Percentiles rank a stretch among this genome's conserved stretches.
Conservation (phyloP, 2,113 vertebrate genomes). For the Cariama cristata region DNA sequence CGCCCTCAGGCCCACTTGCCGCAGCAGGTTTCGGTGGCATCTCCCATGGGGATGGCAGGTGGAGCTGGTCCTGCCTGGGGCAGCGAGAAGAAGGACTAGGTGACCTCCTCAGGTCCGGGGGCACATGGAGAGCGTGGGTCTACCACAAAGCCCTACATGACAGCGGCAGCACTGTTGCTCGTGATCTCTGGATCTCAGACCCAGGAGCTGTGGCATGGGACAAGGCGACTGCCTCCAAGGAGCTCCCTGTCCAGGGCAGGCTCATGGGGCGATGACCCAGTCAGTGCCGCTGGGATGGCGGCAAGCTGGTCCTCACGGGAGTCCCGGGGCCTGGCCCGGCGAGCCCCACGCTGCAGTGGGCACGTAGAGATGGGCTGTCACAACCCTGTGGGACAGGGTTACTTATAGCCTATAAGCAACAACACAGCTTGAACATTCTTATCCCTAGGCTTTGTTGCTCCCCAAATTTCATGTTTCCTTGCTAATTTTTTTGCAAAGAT, state of each 20-base stretch:
- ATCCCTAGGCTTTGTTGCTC: neutral
- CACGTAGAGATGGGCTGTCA: fast-evolving
- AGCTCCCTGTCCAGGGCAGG: neutral
- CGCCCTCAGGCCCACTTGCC: neutral
- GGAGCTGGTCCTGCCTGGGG: neutral
- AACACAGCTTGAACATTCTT: fast-evolving
- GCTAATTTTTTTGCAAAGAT: no score
- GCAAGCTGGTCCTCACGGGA: neutral
- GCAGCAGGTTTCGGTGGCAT: neutral
- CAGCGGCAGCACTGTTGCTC: fast-evolving
- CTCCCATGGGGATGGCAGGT: fast-evolving
- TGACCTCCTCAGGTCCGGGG: neutral
- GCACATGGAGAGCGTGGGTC: no score
- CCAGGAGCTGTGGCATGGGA: neutral
- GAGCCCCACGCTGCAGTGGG: fast-evolving
- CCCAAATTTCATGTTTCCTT: neutral
- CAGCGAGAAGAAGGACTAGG: neutral
- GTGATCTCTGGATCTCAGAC: no score
- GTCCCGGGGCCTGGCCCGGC: neutral
- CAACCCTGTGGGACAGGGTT: neutral
- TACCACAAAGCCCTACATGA: neutral
- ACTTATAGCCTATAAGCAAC: neutral
- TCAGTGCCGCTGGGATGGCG: fast-evolving
- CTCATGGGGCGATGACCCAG: neutral
- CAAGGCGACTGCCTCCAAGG: no score